Percentiles rank a stretch among this genome's conserved stretches.
These are phyloP conservation scores for Tachina fera DNA, from an alignment of 2,888 invertebrate species.

Conservation along the genomic window DNA sequence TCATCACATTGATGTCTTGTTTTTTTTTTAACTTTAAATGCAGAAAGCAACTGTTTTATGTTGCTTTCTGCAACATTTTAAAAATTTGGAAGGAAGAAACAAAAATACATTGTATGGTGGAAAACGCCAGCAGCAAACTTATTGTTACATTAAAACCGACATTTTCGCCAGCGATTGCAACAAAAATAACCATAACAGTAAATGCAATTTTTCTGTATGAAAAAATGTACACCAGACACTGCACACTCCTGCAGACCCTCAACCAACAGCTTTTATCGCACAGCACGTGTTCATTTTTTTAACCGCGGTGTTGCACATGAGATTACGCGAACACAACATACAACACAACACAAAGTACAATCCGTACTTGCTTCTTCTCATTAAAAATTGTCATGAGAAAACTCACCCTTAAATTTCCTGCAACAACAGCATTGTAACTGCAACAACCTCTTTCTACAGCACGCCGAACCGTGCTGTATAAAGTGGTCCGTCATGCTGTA, in stretches of 20 bases:
- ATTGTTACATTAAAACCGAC: slow-evolving; percentile 41
- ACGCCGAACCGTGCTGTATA: not conserved
- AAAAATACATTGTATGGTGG: not conserved
- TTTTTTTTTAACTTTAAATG: slow-evolving; percentile 29
- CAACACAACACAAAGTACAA: slow-evolving; percentile 19
- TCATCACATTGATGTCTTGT: not conserved
- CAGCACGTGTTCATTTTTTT: slow-evolving; percentile 56
- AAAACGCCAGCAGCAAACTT: slow-evolving; percentile 23
- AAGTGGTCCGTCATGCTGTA: not conserved
- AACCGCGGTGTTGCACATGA: slow-evolving; percentile 48
- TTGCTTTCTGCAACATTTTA: slow-evolving; percentile 20
- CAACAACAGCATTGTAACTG: not conserved
- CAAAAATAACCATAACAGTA: slow-evolving; percentile 7
- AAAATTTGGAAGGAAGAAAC: not conserved
- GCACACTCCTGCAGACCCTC: slow-evolving; percentile 25
- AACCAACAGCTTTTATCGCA: slow-evolving; percentile 23
- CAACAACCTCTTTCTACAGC: slow-evolving; percentile 5
- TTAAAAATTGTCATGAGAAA: slow-evolving; percentile 24
- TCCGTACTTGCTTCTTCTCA: slow-evolving; percentile 35
- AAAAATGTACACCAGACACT: slow-evolving; percentile 34
- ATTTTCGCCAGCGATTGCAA: not conserved
- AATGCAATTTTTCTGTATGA: slow-evolving; percentile 52
- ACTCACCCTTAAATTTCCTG: slow-evolving; percentile 46
- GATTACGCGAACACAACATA: slow-evolving; percentile 22
- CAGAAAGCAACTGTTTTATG: slow-evolving; percentile 6